A percentile compares a stretch with the other conserved stretches of the same genome.
Evolutionary conservation across 2,888 invertebrate species (phyloP).

Genomic region (Volucella zonaria): DNA sequence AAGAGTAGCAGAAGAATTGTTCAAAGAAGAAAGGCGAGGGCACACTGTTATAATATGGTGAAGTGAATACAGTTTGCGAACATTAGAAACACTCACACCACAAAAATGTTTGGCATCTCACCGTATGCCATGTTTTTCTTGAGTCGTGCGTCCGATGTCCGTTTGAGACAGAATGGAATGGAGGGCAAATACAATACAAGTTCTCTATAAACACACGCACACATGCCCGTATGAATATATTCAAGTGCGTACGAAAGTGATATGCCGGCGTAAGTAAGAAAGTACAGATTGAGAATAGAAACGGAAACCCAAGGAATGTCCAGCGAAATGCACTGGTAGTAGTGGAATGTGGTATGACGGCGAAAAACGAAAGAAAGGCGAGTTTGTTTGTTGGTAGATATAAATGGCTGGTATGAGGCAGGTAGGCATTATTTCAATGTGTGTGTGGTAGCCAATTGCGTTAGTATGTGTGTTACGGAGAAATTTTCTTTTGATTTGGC

Average conservation of each 20-base stretch:
- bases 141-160: slow-evolving; percentile 45
- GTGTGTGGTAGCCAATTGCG: background rate
- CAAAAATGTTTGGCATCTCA: slow-evolving; percentile 34
- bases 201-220: slow-evolving; percentile 19
- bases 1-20: slow-evolving; percentile 25
- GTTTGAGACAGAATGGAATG: slow-evolving; percentile 56
- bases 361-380: slow-evolving; percentile 1
- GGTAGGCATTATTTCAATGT: slow-evolving; percentile 28
- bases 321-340: slow-evolving; percentile 19
- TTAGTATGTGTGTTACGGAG: slow-evolving; percentile 48
- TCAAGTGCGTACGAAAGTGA: too few species aligned
- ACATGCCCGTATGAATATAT: background rate
- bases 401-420: background rate
- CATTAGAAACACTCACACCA: slow-evolving; percentile 28
- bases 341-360: slow-evolving; percentile 32
- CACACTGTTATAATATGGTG: background rate
- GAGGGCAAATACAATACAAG: slow-evolving; percentile 33
- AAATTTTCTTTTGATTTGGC: slow-evolving; percentile 49
- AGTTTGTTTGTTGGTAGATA: slow-evolving; percentile 6
- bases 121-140: slow-evolving; percentile 18
- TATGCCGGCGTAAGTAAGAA: too few species aligned
- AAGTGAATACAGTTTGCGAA: slow-evolving; percentile 8
- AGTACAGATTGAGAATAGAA: background rate
- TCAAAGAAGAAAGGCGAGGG: slow-evolving; percentile 43
- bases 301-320: slow-evolving; percentile 55